Conservation (phyloP, 2,113 vertebrate genomes). For the Limnothrissa miodon region DNA sequence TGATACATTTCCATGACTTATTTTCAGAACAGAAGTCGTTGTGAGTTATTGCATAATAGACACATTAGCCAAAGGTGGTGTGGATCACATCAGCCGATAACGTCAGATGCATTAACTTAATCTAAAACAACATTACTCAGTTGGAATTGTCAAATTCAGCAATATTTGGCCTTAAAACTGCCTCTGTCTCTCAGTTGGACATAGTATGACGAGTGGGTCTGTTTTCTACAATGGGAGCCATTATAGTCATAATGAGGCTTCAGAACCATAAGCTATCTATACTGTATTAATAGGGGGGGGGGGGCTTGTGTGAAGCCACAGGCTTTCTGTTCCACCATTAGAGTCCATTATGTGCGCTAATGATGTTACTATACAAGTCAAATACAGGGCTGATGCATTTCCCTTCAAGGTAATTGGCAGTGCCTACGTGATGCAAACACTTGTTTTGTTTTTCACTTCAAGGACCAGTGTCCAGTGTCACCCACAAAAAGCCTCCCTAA, state of each 20-base stretch:
- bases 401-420: constrained; percentile 15
- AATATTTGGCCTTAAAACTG: background rate
- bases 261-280: constrained; percentile 20
- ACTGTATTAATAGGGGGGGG: constrained; percentile 18
- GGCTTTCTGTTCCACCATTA: constrained; percentile 23
- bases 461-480: background rate
- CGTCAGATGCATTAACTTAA: background rate
- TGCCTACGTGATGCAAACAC: constrained; percentile 28
- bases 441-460: background rate
- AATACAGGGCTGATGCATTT: constrained; percentile 22
- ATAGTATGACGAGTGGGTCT: background rate
- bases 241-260: constrained; percentile 11
- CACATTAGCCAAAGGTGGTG: background rate
- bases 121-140: background rate
- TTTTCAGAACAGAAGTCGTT: no score
- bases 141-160: background rate
- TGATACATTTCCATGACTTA: no score
- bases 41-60: no score
- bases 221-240: background rate
- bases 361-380: constrained; percentile 21
- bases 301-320: constrained; percentile 29
- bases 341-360: constrained; percentile 31
- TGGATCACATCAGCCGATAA: background rate
- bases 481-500: background rate
- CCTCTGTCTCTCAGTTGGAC: background rate